Conservation (phyloP, 2,797 vertebrate species). For the Helicolenus hilgendorfi region DNA sequence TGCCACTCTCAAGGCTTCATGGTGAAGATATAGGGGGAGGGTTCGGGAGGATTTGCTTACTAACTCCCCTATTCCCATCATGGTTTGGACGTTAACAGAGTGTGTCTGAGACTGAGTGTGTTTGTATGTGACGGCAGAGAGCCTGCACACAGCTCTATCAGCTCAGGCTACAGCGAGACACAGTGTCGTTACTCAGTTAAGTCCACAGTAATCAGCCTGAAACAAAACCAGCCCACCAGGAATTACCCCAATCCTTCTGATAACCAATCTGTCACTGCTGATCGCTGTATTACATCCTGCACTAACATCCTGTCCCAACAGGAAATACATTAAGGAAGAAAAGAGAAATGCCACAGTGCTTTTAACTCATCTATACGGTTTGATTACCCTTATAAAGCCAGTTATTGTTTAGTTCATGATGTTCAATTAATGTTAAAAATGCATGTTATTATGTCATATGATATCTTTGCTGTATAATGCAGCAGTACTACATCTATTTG, state of each 20-base stretch:
- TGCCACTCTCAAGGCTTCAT: not conserved
- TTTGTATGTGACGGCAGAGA: not conserved
- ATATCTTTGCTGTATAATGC: not conserved
- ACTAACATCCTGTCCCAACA: not conserved
- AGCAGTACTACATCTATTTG: not conserved
- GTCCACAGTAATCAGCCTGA: not conserved
- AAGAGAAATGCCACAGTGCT: not conserved
- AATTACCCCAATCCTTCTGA: not conserved
- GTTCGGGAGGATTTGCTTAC: not conserved
- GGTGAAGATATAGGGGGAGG: not conserved
- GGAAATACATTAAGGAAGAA: not conserved
- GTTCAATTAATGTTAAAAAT: not conserved
- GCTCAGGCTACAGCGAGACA: not conserved
- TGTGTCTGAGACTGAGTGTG: not conserved
- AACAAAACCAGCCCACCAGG: not conserved
- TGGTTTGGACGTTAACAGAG: not conserved
- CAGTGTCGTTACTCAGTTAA: not conserved
- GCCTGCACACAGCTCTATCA: not conserved
- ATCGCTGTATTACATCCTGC: not conserved
- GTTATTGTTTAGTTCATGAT: not conserved
- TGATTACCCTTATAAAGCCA: not conserved
- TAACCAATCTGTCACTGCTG: not conserved
- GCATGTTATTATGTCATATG: not conserved
- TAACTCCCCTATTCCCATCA: not conserved
- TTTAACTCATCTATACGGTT: not conserved